Conservation (phyloP, 1,140 invertebrate genomes). For the Drosophila pectinifera region DNA sequence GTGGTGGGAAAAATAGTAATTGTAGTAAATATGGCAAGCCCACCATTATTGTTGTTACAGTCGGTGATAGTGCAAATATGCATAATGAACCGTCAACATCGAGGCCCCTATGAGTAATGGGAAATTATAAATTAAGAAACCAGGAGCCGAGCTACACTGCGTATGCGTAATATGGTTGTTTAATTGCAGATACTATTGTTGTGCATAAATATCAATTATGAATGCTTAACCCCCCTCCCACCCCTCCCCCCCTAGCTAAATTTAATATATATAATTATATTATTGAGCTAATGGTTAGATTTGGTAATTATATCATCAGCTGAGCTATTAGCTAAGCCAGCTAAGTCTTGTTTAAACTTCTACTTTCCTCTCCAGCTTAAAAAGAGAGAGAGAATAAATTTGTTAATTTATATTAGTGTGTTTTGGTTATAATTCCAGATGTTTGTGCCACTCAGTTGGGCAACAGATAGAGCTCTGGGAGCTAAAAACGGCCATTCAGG, state of each 20-base stretch:
- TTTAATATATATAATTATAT: background rate
- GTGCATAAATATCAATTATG: background rate
- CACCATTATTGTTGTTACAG: slow-evolving; percentile 44
- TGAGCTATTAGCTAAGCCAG: too few species aligned
- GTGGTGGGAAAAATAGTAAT: slow-evolving; percentile 40
- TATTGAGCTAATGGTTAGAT: background rate
- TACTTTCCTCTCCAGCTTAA: too few species aligned
- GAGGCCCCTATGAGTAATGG: slow-evolving; percentile 26
- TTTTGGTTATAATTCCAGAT: too few species aligned
- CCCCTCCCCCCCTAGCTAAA: too few species aligned
- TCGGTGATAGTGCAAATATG: slow-evolving; percentile 70
- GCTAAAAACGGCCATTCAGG: too few species aligned
- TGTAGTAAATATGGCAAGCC: slow-evolving; percentile 28
- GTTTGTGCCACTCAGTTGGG: too few species aligned
- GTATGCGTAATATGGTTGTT: slow-evolving; percentile 27
- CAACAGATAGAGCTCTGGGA: too few species aligned
- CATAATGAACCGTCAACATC: slow-evolving; percentile 56
- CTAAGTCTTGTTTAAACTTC: too few species aligned
- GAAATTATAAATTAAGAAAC: background rate
- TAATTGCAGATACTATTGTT: background rate
- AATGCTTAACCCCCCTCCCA: too few species aligned
- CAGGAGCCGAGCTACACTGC: background rate
- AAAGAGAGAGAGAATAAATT: too few species aligned
- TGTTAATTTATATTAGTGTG: too few species aligned
- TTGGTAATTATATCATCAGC: background rate